Evolutionary conservation across 2,888 invertebrate genomes (phyloP), one percentile per base, ranked within the genome.

Genomic region (Lochmaea capreae): DNA sequence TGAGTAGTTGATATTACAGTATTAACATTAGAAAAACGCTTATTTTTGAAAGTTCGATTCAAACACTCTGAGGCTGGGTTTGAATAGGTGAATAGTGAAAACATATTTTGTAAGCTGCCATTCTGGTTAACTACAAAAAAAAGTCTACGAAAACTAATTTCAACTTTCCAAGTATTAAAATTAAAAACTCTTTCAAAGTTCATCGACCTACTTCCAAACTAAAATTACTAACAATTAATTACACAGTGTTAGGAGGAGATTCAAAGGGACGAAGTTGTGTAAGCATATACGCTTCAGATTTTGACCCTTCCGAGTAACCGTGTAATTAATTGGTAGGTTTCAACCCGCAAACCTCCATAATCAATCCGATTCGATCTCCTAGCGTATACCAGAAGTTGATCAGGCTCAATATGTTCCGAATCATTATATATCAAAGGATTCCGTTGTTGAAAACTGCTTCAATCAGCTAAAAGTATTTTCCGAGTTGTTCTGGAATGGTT

Each of bases 221-320:
- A 16, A 54, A 54, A 54, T 18, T 54, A 14, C 59, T 12, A 59
- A 33, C 12, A 59, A 59, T 59, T 59, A 59, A 59, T 59, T 33
- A 59, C 33, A n/a, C n/a, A 26, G 14, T 33, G 33, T 59, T 14
- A 18, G 26, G 59, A 12, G n/a, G 26, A 59, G 59, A 33, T 12
- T 33, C 33, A 9, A 59, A 59, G n/a, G 59, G 59, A 59, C 33
- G 33, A 59, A 59, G 33, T 59, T 59, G 33, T 59, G 59, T 59
- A 14, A 59, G 59, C 59, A 33, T 33, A 33, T 59, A 33, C 33
- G 12, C 3, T 63, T 63, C 43, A 2, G 62, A 43, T 63, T 63
- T 16, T 63, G 62, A 63, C 62, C 62, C 62, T 63, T 63, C 43
- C 62, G 12, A 11, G 16, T 63, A 63, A 63, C 62, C 43, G 42